Base-by-base conservation (phyloP, 2,888 invertebrate genomes). In the Podabrus alpinus region DNA sequence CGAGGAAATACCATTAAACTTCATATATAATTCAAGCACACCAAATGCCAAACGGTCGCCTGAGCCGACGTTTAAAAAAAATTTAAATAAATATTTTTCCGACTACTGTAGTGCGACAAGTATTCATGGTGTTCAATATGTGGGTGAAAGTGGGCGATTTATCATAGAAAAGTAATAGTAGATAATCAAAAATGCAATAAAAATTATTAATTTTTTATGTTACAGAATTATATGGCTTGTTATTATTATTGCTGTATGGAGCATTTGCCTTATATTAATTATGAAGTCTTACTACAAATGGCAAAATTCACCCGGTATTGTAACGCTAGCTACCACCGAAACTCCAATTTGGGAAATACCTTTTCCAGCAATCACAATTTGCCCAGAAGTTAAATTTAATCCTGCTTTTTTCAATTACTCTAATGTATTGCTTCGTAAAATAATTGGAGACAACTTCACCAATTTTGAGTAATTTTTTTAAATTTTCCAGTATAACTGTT, bases 281-380 rank as follows among this genome's bases (percentile, higher is more conserved):
- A 87, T 89, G 73, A 90, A 92, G 83, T 90, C 92, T 5, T 93
- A 91, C 89, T 88, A 89, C 79, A 93, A 93, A 85, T 93, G 93
- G 93, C 90, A 91, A 75, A 89, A 90, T 77, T 92, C 91, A 82
- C 93, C 93, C 0, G 93, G 93, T 0, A 92, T 93, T 81, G 93
- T 93, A 2, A 92, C 92, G 82, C 93, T 93, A 81, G 92, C 92
- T 1, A 92, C 93, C 81, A 91, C 91, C 67, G 90, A 93, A 0
- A 92, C 92, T 16, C 90, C 91, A 3, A 90, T 91, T 73, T 91
- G 90, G 89, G 88, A 91, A 86, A 90, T 91, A 15, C 85, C 86
- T 3, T 86, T 86, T 78, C 86, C 86, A 64, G 62, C 62, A 16
- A 21, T 64, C 13, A 64, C 62, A 13, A 64, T 64, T 64, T 64